Evolutionary conservation across 2,888 invertebrate species (phyloP).

Genomic region (Nemotelus nigrinus): DNA sequence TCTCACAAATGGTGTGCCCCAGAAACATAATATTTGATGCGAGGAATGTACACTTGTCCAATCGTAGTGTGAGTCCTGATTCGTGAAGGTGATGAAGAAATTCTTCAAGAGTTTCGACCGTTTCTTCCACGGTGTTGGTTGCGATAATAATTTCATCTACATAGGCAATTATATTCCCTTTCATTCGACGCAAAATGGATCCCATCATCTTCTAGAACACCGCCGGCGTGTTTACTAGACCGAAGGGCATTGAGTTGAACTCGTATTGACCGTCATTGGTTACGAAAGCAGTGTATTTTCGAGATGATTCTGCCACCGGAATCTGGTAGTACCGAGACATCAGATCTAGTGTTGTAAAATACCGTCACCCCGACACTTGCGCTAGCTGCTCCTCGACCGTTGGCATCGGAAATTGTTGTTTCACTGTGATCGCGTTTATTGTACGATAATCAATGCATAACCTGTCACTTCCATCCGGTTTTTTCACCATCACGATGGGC

Average conservation of each 20-base stretch:
- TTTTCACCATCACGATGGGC: no score
- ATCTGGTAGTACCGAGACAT: not conserved
- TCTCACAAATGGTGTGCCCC: not conserved
- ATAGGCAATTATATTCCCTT: no score
- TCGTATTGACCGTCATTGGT: not conserved
- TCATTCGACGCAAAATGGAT: no score
- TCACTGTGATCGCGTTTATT: no score
- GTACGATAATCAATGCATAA: no score
- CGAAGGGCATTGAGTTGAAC: not conserved
- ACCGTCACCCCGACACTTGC: not conserved
- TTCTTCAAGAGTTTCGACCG: no score
- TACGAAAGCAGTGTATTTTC: not conserved
- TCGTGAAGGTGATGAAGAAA: not conserved
- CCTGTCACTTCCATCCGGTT: no score
- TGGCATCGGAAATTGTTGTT: no score
- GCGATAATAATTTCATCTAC: not conserved
- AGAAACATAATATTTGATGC: not conserved
- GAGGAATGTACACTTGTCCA: not conserved
- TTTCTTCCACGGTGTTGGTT: not conserved
- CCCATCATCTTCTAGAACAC: no score
- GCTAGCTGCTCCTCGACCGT: no score
- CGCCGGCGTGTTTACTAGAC: no score
- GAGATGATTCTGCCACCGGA: not conserved
- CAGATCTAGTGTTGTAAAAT: not conserved
- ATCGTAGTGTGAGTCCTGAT: not conserved